Evolutionary conservation across 2,888 invertebrate species (phyloP).

Genomic region (Drosophila testacea): DNA sequence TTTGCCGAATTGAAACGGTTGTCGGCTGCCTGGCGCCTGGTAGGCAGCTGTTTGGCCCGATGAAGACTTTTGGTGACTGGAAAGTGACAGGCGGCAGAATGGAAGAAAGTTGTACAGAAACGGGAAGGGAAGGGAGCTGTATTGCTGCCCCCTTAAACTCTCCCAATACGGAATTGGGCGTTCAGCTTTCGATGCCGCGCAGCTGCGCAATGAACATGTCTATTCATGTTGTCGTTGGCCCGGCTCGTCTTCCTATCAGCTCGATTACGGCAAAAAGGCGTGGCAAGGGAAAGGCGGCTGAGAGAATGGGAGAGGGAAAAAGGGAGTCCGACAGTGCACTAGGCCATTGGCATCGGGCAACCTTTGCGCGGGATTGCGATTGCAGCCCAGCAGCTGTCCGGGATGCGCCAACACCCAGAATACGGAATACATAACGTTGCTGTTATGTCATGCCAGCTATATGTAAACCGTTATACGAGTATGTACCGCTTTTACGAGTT

Average conservation of each 20-base stretch:
- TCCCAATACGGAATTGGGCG: constrained; percentile 61
- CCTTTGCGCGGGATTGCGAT: constrained; percentile 70
- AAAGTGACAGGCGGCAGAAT: constrained; percentile 45
- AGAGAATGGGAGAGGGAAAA: neutral
- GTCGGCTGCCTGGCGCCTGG: constrained; percentile 75
- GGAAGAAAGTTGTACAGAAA: constrained; percentile 3
- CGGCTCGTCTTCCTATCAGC: constrained; percentile 53
- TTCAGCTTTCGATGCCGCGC: constrained; percentile 67
- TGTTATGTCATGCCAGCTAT: constrained; percentile 45
- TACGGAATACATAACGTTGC: constrained; percentile 8
- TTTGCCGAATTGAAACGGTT: constrained; percentile 46
- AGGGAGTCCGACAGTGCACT: constrained; percentile 65
- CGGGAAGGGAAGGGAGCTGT: neutral
- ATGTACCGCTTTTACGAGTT: constrained; percentile 18
- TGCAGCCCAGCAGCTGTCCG: constrained; percentile 65
- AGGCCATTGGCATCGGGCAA: constrained; percentile 77
- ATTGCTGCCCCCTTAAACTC: neutral
- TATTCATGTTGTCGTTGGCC: constrained; percentile 45
- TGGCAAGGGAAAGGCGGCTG: constrained; percentile 24
- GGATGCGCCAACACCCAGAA: constrained; percentile 53
- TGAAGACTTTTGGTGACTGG: constrained; percentile 68
- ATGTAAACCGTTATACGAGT: constrained; percentile 12
- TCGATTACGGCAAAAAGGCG: constrained; percentile 47
- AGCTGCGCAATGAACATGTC: constrained; percentile 61
- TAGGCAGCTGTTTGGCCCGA: constrained; percentile 71